Conservation (phyloP, 2,888 invertebrate species). For the Yponomeuta plumbellus region DNA sequence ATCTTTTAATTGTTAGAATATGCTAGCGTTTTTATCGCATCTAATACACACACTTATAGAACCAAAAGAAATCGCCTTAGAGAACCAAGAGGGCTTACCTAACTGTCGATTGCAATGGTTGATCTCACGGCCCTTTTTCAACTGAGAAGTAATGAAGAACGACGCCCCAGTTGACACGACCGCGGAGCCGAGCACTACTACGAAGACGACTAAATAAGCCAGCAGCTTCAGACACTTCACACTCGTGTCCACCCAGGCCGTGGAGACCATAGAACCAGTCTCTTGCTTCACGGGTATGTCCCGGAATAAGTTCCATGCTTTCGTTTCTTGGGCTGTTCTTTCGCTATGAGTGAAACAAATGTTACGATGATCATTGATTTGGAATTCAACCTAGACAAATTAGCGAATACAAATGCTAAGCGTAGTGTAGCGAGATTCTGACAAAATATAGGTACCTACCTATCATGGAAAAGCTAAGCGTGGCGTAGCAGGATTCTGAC, state of each 20-base stretch:
- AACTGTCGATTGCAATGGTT: constrained; percentile 76
- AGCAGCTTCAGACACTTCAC: constrained; percentile 81
- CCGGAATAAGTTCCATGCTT: constrained; percentile 89
- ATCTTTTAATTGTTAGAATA: too few relatives aligned
- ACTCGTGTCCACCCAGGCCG: constrained; percentile 77
- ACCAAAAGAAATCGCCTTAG: too few relatives aligned
- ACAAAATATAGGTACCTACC: too few relatives aligned
- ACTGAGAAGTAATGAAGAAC: constrained; percentile 84
- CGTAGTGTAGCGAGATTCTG: too few relatives aligned
- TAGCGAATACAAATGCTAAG: too few relatives aligned
- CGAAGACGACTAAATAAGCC: constrained; percentile 82
- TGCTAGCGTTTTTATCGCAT: too few relatives aligned
- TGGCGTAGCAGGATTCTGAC: too few relatives aligned
- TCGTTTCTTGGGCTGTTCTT: constrained; percentile 72
- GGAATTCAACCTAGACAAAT: not conserved
- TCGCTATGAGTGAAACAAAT: constrained; percentile 45
- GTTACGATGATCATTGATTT: not conserved
- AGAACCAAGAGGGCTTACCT: constrained; percentile 34
- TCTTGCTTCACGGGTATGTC: constrained; percentile 81
- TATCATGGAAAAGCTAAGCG: too few relatives aligned
- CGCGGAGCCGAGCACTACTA: constrained; percentile 79
- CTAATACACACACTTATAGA: too few relatives aligned
- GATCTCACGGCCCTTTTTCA: constrained; percentile 72
- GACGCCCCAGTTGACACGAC: constrained; percentile 84
- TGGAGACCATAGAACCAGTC: constrained; percentile 81